Percentiles rank a stretch among this genome's conserved stretches.
phyloP scores from a whole-genome alignment of 2,888 invertebrate genomes.

The Auanema sp. region DNA sequence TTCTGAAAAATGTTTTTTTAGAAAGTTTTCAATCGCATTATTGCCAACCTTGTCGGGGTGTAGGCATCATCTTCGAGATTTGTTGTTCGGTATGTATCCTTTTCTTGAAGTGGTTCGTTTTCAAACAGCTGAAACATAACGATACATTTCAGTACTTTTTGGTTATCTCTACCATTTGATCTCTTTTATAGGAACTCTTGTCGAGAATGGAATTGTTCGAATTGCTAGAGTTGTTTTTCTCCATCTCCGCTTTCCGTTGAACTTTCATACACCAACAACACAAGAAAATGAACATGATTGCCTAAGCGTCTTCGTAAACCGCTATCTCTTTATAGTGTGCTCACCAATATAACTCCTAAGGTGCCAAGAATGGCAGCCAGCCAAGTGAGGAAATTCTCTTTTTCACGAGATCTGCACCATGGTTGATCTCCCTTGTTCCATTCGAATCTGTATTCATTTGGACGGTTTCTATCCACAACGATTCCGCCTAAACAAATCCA shows the following conservation, averaged over 20 bases:
- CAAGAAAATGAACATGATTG: conserved; percentile 32
- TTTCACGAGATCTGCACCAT: conserved; percentile 61
- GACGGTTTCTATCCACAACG: conserved; percentile 53
- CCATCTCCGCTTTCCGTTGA: conserved; percentile 28
- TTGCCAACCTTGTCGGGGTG: too few relatives aligned
- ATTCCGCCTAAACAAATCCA: conserved; percentile 36
- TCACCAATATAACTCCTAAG: conserved; percentile 29
- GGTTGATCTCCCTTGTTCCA: conserved; percentile 63
- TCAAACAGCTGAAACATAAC: conserved; percentile 16
- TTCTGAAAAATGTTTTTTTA: too few relatives aligned
- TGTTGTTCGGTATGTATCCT: not conserved
- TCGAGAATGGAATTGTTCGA: not conserved
- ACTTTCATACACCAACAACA: conserved; percentile 49
- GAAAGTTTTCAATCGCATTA: too few relatives aligned
- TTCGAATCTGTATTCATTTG: conserved; percentile 53
- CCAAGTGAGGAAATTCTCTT: conserved; percentile 63
- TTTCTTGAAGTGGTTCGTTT: conserved; percentile 20
- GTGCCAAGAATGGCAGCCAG: conserved; percentile 52
- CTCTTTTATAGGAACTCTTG: not conserved
- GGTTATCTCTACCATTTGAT: not conserved
- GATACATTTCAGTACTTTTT: not conserved
- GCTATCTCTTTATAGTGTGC: not conserved
- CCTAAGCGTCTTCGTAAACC: not conserved
- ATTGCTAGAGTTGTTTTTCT: not conserved
- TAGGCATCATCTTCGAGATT: too few relatives aligned